Conservation (phyloP, 2,888 invertebrate species). For the Oscheius sp. region DNA sequence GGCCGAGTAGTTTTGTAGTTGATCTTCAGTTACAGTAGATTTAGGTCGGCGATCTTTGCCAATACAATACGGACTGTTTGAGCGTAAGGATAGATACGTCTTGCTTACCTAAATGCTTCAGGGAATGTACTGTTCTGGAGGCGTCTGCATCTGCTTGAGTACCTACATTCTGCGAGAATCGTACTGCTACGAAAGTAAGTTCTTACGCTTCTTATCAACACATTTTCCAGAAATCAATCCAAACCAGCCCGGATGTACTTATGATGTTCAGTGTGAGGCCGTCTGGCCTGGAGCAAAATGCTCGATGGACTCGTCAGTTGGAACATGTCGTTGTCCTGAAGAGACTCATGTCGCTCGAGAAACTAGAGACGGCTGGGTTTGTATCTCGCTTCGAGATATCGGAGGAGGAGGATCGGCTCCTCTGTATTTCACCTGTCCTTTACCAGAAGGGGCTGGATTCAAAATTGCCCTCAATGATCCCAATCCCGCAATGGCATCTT, state of each 20-base stretch:
- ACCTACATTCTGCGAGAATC: constrained; percentile 60
- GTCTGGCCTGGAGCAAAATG: constrained; percentile 66
- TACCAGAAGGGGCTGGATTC: constrained; percentile 64
- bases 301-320: constrained; percentile 57
- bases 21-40: not conserved
- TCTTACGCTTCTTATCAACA: not conserved
- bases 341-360: constrained; percentile 62
- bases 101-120: constrained; percentile 30
- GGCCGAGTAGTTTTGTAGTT: not conserved
- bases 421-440: constrained; percentile 60
- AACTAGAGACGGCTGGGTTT: constrained; percentile 64
- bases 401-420: constrained; percentile 58
- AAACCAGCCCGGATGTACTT: constrained; percentile 64
- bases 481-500: constrained; percentile 52
- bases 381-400: constrained; percentile 57
- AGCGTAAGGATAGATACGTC: constrained; percentile 39
- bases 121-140: constrained; percentile 65
- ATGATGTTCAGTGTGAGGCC: constrained; percentile 61
- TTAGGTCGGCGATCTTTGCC: constrained; percentile 57
- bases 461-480: constrained; percentile 61
- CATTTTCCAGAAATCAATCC: constrained; percentile 63
- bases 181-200: constrained; percentile 63
- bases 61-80: constrained; percentile 63
- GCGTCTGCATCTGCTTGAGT: constrained; percentile 57
- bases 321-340: constrained; percentile 64